phyloP scores from a whole-genome alignment of 2,113 vertebrate genomes.

The Panurus biarmicus region DNA sequence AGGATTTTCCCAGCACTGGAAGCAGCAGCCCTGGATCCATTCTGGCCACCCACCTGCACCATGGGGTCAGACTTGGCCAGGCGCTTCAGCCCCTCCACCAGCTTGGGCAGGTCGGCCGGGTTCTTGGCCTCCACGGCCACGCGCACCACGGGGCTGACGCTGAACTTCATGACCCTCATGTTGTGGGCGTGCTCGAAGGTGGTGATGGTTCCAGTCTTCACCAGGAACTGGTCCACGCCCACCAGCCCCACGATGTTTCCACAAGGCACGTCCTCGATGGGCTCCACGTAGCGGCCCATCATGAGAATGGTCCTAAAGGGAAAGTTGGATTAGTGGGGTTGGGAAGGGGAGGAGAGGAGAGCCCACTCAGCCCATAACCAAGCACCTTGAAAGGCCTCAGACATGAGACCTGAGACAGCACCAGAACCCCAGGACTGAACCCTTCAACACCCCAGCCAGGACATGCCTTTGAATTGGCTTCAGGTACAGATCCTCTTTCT shows the following conservation, averaged over 20 bases:
- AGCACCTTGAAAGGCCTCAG: fast-evolving
- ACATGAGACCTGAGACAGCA: fast-evolving
- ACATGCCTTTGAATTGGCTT: constrained; percentile 95
- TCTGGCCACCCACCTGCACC: constrained; percentile 75
- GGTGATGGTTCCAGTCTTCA: constrained; percentile 96
- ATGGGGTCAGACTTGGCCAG: constrained; percentile 95
- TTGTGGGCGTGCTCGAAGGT: constrained; percentile 93
- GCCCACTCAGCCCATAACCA: fast-evolving
- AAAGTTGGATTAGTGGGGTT: fast-evolving
- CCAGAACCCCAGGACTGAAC: too few relatives aligned
- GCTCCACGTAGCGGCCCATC: constrained; percentile 94
- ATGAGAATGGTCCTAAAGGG: constrained; percentile 88
- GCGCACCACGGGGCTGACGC: constrained; percentile 91
- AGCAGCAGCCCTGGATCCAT: neutral
- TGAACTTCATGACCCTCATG: constrained; percentile 98
- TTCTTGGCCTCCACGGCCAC: constrained; percentile 94
- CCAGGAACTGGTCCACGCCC: constrained; percentile 90
- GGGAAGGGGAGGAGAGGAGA: neutral
- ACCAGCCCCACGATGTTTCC: constrained; percentile 95
- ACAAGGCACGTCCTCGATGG: constrained; percentile 94
- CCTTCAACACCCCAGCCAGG: neutral
- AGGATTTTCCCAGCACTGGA: neutral
- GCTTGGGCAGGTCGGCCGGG: constrained; percentile 88
- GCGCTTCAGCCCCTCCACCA: constrained; percentile 92
- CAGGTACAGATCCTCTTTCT: constrained; percentile 92